Evolutionary conservation across 2,888 invertebrate species (phyloP), one percentile per base, ranked within the genome.

Genomic region (Agonopterix heracliana): DNA sequence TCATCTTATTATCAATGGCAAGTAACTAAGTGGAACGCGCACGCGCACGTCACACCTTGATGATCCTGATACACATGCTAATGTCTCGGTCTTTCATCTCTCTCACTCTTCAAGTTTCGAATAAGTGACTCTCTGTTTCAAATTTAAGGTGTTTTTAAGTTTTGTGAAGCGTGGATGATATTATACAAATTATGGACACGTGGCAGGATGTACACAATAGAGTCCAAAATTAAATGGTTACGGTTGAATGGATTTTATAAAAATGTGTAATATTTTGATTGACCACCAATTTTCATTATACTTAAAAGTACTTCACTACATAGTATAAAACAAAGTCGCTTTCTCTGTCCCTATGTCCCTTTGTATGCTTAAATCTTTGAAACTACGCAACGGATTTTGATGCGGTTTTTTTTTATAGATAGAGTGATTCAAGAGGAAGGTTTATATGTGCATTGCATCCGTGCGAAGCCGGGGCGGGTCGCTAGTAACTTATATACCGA

Each of bases 41-140:
- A 78, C 74, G 73, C 74, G 76, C 65, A 68, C 60, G 77, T 77
- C 70, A 74, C 78, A 70, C 74, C 26, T 57, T 49, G 58, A 56
- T 71, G 72, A 65, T 61, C 72, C 60, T 60, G 65, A 68, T 66
- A 70, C 61, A 66, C 71, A 74, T 70, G 72, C 59, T 64, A 48
- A 48, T 48, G 56, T 66, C 54, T 48, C 51, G 43, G 54, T 60
- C 11, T 54, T 48, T 49, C 47, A 10, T 50, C 38, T 38, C 38
- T 9, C 38, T 51, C 50, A 45, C 41, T 46, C 48, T 45, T 50
- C 51, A 47, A 11, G 44, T n/a, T n/a, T n/a, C 38, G 1, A 17
- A 44, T 41, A 8, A 13, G 11, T n/a, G 2, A 13, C 11, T 35
- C 9, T n/a, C 35, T 44, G n/a, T 44, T 12, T 44, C 26, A 8